Evolutionary conservation across 2,113 vertebrate species (phyloP).

Genomic region (Himantopus leucocephalus): DNA sequence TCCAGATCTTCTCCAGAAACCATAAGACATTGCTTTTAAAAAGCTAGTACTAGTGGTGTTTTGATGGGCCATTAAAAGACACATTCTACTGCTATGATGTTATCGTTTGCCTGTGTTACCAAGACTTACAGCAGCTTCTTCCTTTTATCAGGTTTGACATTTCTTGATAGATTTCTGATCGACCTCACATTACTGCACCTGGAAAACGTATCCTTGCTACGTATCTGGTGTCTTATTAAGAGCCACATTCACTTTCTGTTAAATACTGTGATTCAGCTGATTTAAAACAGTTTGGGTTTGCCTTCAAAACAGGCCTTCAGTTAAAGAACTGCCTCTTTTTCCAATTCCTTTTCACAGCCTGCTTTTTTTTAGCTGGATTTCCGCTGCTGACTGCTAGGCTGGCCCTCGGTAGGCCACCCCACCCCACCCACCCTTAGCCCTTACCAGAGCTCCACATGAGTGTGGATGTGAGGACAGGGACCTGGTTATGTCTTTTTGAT

Average conservation of each 20-base stretch:
- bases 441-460: not conserved
- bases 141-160: not conserved
- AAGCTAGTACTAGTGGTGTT: not conserved
- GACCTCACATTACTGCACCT: not conserved
- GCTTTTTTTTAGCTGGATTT: not conserved
- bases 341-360: not conserved
- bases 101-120: not conserved
- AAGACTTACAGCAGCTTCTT: not conserved
- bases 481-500: not conserved
- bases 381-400: not conserved
- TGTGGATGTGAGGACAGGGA: not conserved
- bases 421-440: not conserved
- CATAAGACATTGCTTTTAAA: not conserved
- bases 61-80: not conserved
- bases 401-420: not conserved
- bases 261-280: not conserved
- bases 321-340: not conserved
- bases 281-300: not conserved
- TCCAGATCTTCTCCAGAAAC: conserved; percentile 3
- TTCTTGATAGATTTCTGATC: not conserved
- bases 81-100: not conserved
- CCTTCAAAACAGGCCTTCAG: not conserved
- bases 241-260: not conserved
- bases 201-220: not conserved
- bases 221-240: not conserved